Conservation (phyloP, 2,797 vertebrate species). For the Phataginus tetradactyla region DNA sequence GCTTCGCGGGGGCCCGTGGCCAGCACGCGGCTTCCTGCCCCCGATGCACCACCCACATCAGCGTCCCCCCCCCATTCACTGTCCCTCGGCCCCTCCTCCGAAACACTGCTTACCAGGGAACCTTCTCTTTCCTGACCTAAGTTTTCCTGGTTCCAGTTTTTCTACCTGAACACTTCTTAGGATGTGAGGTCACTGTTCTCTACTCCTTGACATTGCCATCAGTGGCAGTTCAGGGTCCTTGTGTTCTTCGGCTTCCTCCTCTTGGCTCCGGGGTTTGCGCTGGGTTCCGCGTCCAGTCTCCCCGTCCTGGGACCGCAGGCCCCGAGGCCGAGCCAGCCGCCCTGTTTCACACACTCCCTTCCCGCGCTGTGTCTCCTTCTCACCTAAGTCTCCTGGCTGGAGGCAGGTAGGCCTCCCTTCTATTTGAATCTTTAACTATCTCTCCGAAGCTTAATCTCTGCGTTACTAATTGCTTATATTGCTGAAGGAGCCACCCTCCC, state of each 20-base stretch:
- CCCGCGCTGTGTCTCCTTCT: neutral
- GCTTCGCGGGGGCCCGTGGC: neutral
- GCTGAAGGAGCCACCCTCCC: neutral
- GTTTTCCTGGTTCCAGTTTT: neutral
- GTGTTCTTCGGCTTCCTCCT: neutral
- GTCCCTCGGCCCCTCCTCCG: neutral
- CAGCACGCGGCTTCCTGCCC: accelerated
- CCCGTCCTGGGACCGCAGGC: neutral
- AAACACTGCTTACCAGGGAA: neutral
- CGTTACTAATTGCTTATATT: neutral
- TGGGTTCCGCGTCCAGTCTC: neutral
- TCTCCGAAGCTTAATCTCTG: neutral
- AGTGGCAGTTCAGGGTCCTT: neutral
- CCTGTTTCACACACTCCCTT: neutral
- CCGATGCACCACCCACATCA: accelerated
- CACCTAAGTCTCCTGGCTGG: neutral
- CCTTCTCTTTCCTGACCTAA: neutral
- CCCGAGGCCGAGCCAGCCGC: neutral
- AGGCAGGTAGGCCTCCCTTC: neutral
- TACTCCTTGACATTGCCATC: neutral
- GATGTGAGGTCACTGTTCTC: neutral
- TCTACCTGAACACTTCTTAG: neutral
- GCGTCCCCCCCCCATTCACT: neutral
- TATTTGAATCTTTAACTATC: neutral
- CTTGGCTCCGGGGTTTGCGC: neutral